These are phyloP conservation scores for Mythimna vitellina DNA, from an alignment of 2,888 invertebrate species.

Conservation along the genomic window DNA sequence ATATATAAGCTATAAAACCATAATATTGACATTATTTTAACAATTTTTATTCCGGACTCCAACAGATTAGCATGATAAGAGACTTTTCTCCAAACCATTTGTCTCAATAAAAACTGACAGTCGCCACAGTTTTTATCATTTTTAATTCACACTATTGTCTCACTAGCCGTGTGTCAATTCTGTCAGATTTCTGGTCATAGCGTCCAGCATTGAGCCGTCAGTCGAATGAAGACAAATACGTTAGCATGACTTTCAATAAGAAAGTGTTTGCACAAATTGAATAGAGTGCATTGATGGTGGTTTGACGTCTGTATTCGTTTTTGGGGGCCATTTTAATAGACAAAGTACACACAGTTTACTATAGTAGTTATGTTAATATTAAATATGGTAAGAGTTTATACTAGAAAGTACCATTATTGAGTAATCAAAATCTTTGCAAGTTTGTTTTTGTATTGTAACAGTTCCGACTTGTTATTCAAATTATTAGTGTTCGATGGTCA, in stretches of 20 bases:
- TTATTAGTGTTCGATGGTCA: background rate
- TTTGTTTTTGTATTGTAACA: background rate
- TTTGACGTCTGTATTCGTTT: constrained; percentile 56
- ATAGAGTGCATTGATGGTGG: constrained; percentile 74
- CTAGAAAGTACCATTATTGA: background rate
- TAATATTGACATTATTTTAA: constrained; percentile 1
- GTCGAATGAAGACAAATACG: constrained; percentile 88
- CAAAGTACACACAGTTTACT: background rate
- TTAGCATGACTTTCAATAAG: constrained; percentile 86
- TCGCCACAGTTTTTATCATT: constrained; percentile 62
- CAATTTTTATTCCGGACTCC: constrained; percentile 18
- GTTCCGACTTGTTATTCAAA: too few species aligned
- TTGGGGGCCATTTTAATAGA: constrained; percentile 53
- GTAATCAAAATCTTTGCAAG: background rate
- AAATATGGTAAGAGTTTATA: background rate
- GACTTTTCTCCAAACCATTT: constrained; percentile 53
- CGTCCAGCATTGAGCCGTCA: constrained; percentile 86
- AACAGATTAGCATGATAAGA: constrained; percentile 57
- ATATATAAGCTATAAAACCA: too few species aligned
- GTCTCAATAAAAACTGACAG: constrained; percentile 63
- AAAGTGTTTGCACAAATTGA: constrained; percentile 84
- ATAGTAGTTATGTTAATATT: background rate
- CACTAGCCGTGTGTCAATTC: constrained; percentile 63
- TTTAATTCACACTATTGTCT: constrained; percentile 66
- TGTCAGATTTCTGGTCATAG: constrained; percentile 82